Evolutionary conservation across 2,888 invertebrate species (phyloP).

Genomic region (Harmothoe impar): DNA sequence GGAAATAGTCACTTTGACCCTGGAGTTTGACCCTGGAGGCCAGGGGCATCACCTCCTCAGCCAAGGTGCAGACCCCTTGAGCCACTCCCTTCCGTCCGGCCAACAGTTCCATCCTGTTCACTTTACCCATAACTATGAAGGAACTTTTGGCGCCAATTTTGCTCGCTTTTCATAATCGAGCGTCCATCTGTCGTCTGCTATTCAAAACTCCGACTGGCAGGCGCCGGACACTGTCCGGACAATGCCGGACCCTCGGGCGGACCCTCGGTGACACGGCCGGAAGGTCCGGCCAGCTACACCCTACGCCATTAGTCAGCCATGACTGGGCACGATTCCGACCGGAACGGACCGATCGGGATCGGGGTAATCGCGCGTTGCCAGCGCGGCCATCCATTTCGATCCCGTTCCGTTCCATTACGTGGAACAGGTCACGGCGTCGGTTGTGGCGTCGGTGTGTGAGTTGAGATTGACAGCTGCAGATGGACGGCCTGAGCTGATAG

Average conservation of each 20-base stretch:
- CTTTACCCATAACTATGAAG: background rate
- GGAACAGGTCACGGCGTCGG: constrained; percentile 48
- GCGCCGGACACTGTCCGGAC: constrained; percentile 36
- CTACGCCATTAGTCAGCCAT: background rate
- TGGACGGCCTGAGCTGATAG: constrained; percentile 5
- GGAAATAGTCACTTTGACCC: constrained; percentile 54
- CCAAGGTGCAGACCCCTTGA: constrained; percentile 5
- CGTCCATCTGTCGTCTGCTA: constrained; percentile 45
- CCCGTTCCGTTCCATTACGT: constrained; percentile 61
- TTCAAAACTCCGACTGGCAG: background rate
- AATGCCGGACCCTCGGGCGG: background rate
- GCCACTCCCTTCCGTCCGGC: background rate
- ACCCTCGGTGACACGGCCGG: constrained; percentile 12
- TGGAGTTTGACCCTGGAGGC: background rate
- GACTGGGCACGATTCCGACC: background rate
- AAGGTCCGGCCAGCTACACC: background rate
- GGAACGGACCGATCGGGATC: constrained; percentile 42
- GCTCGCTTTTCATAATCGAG: background rate
- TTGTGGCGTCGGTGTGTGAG: background rate
- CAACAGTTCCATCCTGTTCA: background rate
- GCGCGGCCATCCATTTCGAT: constrained; percentile 57
- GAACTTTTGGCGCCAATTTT: background rate
- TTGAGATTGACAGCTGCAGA: constrained; percentile 40
- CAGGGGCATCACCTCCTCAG: background rate
- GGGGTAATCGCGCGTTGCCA: constrained; percentile 54